phyloP scores from a whole-genome alignment of 2,797 vertebrate genomes.

The Sebastiscus tertius region DNA sequence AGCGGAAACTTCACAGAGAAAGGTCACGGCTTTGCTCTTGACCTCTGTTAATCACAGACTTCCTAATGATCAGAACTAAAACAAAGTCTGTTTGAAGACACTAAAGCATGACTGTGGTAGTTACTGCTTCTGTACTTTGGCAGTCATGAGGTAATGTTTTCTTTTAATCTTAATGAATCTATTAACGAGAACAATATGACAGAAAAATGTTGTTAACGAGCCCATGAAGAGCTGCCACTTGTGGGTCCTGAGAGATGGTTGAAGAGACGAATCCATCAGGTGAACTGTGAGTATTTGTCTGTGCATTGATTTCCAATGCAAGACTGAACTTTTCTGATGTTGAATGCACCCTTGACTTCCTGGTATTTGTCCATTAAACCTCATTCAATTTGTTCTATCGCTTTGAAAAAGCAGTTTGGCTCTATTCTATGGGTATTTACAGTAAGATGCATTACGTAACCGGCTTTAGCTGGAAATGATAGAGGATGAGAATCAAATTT shows the following conservation, averaged over 20 bases:
- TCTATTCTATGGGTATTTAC: constrained; percentile 6
- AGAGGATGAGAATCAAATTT: constrained; percentile 33
- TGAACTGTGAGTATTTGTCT: background rate
- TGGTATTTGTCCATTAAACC: background rate
- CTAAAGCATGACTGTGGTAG: background rate
- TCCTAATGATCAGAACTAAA: constrained; percentile 12
- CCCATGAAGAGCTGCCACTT: background rate
- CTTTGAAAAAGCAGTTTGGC: background rate
- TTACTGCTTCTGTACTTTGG: background rate
- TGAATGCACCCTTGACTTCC: background rate
- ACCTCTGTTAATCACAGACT: constrained; percentile 23
- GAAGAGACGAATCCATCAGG: background rate
- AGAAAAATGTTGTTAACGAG: background rate
- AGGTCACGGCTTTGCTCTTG: background rate
- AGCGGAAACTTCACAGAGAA: background rate
- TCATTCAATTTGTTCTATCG: background rate
- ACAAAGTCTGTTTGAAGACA: constrained; percentile 15
- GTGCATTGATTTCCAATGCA: background rate
- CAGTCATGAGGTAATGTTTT: background rate
- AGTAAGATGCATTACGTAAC: constrained; percentile 15
- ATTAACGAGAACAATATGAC: background rate
- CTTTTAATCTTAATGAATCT: background rate
- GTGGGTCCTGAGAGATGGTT: background rate
- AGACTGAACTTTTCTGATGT: background rate
- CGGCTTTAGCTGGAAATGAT: constrained; percentile 25